Evolutionary conservation across 2,888 invertebrate species (phyloP).

Genomic region (Chymomyza caudatula): DNA sequence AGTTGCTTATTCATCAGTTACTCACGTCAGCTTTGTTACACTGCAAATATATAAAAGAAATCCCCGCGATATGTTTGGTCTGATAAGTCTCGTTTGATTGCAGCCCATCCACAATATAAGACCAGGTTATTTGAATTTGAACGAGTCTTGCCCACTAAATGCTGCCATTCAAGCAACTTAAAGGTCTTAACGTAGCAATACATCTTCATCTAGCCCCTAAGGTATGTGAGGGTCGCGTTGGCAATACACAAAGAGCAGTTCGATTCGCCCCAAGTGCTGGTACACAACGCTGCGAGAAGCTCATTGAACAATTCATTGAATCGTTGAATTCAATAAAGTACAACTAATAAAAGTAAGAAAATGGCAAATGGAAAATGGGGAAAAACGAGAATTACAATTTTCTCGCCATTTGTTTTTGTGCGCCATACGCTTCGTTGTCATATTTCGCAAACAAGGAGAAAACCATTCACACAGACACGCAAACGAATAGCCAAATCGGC

Average conservation of each 20-base stretch:
- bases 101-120: background rate
- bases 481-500: background rate
- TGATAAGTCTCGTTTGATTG: background rate
- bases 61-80: no score
- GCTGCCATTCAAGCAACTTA: background rate
- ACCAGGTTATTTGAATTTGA: background rate
- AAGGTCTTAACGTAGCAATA: background rate
- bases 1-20: no score
- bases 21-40: no score
- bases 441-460: constrained; percentile 33
- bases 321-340: constrained; percentile 68
- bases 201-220: background rate
- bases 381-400: constrained; percentile 62
- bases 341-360: constrained; percentile 65
- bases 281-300: constrained; percentile 16
- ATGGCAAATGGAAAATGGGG: constrained; percentile 46
- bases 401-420: constrained; percentile 61
- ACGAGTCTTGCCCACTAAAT: background rate
- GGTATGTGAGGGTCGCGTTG: background rate
- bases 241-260: background rate
- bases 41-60: no score
- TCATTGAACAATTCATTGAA: constrained; percentile 71
- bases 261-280: no score
- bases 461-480: no score
- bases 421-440: background rate